Base-by-base conservation (phyloP, 2,888 invertebrate species). In the Tipula confusa region DNA sequence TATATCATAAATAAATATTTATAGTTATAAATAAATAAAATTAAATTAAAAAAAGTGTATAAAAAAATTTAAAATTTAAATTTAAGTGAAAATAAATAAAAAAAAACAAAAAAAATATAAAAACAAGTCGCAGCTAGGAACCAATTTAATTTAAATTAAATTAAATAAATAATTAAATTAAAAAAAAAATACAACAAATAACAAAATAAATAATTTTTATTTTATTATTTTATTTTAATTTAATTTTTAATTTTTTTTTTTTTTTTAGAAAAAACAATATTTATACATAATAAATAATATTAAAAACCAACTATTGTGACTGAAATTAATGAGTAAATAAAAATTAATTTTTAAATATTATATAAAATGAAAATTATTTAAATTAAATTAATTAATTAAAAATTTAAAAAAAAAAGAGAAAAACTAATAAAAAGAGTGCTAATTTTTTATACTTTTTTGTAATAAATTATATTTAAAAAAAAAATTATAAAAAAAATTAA, bases 361-460 rank as follows among this genome's bases (percentile, higher is more conserved):
- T n/a, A 29, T 80, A 80, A 80, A 80, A 29, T 80, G 31, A 80
- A 80, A 80, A n/a, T 29, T 29, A 80, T 80, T 80, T 80, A 80
- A 80, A 80, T 29, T 15, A 80, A 80, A 29, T 29, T 29, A 80
- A 29, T 80, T 80, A 80, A n/a, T n/a, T n/a, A n/a, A n/a, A n/a
- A n/a, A n/a, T n/a, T n/a, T n/a, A 80, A 29, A 80, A 80, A 80
- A 29, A 80, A 80, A 79, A 79, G 4, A 80, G 1, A 80, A 80
- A 80, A 80, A 80, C 29, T 29, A 80, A 80, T 80, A 80, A 80
- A 80, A 80, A 80, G 80, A 80, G 80, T 80, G 80, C 80, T 80
- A 82, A 82, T 82, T 82, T 82, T 82, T 82, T 82, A 82, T 82
- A 82, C 82, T 82, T 82, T 82, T 82, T 82, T 82, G 82, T 82